These are phyloP conservation scores for Pegoplata infirma DNA, from an alignment of 2,888 invertebrate species.

Conservation along the genomic window DNA sequence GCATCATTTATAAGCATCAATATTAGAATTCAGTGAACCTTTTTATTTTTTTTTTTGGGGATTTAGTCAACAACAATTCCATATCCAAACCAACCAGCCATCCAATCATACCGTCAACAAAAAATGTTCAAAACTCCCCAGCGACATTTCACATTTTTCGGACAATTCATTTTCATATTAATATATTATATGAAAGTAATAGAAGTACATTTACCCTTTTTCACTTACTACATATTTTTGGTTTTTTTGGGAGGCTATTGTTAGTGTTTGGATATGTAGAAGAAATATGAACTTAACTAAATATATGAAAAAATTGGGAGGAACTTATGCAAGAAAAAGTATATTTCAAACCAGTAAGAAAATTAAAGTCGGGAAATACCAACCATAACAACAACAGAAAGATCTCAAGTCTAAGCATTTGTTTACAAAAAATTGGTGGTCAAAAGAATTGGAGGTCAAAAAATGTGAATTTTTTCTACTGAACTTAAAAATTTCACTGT, in stretches of 20 bases:
- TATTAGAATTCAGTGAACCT: conserved; percentile 45
- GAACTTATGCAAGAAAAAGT: neutral
- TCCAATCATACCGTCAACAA: conserved; percentile 36
- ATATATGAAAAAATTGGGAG: neutral
- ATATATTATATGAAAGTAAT: conserved; percentile 51
- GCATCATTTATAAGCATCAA: conserved; percentile 53
- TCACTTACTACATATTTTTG: too few species aligned
- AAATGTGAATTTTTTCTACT: too few species aligned
- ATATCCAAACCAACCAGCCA: conserved; percentile 12
- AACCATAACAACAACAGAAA: too few species aligned
- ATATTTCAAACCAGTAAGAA: too few species aligned
- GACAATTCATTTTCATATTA: conserved; percentile 62
- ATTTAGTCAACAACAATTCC: neutral
- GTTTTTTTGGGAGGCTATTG: conserved; percentile 55
- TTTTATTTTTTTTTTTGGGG: too few species aligned
- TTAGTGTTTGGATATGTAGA: conserved; percentile 25
- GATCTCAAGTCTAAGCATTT: too few species aligned
- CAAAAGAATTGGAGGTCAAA: too few species aligned
- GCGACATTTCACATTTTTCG: conserved; percentile 61
- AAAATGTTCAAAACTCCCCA: conserved; percentile 46
- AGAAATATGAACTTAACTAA: neutral
- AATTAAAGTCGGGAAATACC: too few species aligned
- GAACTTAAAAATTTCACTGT: too few species aligned
- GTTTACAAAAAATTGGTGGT: too few species aligned
- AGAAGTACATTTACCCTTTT: conserved; percentile 39